Conservation (phyloP, 2,113 vertebrate species). For the Condylura cristata region DNA sequence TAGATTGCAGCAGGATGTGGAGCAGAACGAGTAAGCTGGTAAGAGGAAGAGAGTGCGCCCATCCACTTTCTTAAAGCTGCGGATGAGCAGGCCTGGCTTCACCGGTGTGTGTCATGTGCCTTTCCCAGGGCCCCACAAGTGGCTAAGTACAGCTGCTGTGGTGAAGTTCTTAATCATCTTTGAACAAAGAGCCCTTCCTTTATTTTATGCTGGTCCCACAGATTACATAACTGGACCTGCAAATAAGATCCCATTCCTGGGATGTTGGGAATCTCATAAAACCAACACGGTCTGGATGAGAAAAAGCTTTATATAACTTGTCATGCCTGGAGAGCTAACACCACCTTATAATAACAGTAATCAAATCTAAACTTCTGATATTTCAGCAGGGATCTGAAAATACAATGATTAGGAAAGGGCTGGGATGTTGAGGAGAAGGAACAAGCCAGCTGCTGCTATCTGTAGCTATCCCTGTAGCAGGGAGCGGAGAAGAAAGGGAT, state of each 20-base stretch:
- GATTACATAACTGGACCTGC: background rate
- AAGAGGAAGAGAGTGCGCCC: background rate
- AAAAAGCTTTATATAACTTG: background rate
- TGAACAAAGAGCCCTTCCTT: background rate
- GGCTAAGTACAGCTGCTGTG: background rate
- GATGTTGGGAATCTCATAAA: background rate
- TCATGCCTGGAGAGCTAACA: background rate
- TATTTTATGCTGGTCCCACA: background rate
- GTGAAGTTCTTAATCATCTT: background rate
- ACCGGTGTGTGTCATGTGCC: accelerated
- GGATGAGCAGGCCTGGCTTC: background rate
- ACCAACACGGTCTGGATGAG: background rate
- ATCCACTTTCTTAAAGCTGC: background rate
- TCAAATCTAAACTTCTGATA: background rate
- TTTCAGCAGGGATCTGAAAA: background rate
- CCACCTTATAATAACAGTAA: background rate
- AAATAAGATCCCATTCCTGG: background rate
- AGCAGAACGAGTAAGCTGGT: background rate
- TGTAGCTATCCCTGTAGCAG: background rate
- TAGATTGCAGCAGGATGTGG: background rate
- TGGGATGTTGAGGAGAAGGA: background rate
- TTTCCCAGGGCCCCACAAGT: background rate
- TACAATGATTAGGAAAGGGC: background rate
- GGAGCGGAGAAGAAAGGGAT: background rate
- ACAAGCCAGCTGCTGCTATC: background rate